Evolutionary conservation across 2,113 vertebrate species (phyloP).

Genomic region (Melanostigma gelatinosum): DNA sequence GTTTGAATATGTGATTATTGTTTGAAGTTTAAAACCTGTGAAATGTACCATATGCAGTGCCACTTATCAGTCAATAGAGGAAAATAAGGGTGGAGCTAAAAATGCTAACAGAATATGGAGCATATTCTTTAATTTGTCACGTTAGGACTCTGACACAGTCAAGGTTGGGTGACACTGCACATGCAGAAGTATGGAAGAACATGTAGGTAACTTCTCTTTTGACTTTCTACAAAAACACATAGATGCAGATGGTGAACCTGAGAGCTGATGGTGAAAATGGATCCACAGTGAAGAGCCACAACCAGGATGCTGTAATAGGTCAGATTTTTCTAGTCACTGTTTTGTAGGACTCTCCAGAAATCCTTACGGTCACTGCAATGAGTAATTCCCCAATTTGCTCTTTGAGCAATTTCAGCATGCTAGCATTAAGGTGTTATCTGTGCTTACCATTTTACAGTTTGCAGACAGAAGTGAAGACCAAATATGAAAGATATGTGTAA

Average conservation of each 20-base stretch:
- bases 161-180: neutral
- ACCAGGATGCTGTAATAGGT: slow-evolving; percentile 88
- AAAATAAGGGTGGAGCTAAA: neutral
- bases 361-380: slow-evolving; percentile 3
- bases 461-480: slow-evolving; percentile 79
- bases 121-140: neutral
- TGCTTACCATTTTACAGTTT: slow-evolving; percentile 75
- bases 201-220: slow-evolving; percentile 10
- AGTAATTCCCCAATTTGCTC: slow-evolving; percentile 1
- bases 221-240: slow-evolving; percentile 24
- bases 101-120: neutral
- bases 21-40: neutral
- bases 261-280: slow-evolving; percentile 84
- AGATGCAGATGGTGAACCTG: slow-evolving; percentile 78
- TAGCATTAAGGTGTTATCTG: slow-evolving; percentile 51
- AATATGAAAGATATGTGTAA: slow-evolving; percentile 73
- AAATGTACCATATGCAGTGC: neutral
- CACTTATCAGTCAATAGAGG: neutral
- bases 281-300: slow-evolving; percentile 77
- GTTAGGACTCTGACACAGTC: neutral
- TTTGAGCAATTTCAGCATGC: slow-evolving; percentile 6
- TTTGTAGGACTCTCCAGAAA: neutral
- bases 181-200: neutral
- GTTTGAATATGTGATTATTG: neutral
- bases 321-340: slow-evolving; percentile 50